Conservation (phyloP, 2,797 vertebrate genomes). For the Manis javanica region DNA sequence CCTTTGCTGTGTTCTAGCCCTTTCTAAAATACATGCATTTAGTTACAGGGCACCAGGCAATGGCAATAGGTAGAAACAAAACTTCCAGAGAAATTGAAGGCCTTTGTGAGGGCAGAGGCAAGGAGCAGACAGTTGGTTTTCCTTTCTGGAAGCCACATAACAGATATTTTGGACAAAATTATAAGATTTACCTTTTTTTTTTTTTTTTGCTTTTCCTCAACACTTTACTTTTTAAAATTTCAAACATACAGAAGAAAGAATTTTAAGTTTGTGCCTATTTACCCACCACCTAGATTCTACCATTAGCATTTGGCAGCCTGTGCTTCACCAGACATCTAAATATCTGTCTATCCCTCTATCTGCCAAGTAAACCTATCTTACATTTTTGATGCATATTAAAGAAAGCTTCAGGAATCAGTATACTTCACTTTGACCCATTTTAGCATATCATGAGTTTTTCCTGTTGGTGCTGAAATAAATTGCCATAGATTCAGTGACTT, state of each 20-base stretch:
- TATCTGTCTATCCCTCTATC: background rate
- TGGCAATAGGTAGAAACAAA: background rate
- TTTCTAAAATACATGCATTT: background rate
- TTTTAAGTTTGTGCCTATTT: background rate
- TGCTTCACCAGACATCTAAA: background rate
- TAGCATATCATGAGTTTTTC: background rate
- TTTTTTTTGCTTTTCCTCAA: background rate
- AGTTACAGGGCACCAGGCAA: background rate
- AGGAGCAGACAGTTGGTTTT: background rate
- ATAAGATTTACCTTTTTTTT: background rate
- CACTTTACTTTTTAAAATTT: background rate
- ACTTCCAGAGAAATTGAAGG: background rate
- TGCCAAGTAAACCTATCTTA: background rate
- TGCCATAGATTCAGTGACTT: background rate
- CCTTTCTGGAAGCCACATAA: constrained; percentile 3
- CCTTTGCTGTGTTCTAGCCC: background rate
- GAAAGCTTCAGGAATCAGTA: background rate
- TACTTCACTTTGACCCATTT: background rate
- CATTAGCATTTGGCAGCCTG: background rate
- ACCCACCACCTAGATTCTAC: background rate
- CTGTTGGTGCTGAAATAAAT: background rate
- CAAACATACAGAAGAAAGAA: background rate
- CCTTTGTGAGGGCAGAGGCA: background rate
- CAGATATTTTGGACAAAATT: background rate
- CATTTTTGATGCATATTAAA: background rate